Evolutionary conservation across 2,888 invertebrate species (phyloP).

Genomic region (Drosophila paracracens): DNA sequence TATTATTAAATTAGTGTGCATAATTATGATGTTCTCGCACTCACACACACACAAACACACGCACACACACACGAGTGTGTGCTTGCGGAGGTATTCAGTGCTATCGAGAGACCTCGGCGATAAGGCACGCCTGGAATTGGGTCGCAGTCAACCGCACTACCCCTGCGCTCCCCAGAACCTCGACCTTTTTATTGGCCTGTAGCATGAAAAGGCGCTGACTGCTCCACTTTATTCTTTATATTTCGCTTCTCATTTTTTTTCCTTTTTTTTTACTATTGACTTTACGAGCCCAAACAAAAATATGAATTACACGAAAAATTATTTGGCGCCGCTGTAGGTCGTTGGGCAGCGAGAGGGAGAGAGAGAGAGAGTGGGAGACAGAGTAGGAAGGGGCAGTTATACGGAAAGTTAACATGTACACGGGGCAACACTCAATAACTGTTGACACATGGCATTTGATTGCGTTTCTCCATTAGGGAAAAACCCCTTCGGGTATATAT

Average conservation of each 20-base stretch:
- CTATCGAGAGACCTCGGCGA: conserved; percentile 40
- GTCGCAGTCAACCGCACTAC: conserved; percentile 37
- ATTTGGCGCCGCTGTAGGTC: conserved; percentile 60
- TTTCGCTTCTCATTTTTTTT: not conserved
- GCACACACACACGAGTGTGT: not conserved
- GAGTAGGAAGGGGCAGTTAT: conserved; percentile 5
- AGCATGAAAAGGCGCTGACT: conserved; percentile 70
- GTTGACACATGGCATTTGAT: conserved; percentile 65
- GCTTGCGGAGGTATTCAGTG: conserved; percentile 30
- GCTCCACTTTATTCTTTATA: conserved; percentile 46
- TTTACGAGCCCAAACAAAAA: conserved; percentile 53
- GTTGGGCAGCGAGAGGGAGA: conserved; percentile 14
- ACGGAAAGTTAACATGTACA: conserved; percentile 39
- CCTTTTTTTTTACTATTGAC: conserved; percentile 39
- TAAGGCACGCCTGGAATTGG: conserved; percentile 79
- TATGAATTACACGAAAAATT: conserved; percentile 64
- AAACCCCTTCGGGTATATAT: conserved; percentile 32
- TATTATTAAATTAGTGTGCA: conserved; percentile 61
- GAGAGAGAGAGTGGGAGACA: not conserved
- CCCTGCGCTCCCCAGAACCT: not conserved
- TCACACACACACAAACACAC: not conserved
- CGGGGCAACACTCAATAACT: conserved; percentile 45
- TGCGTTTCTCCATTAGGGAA: conserved; percentile 50
- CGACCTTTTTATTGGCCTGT: conserved; percentile 67
- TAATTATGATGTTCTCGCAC: conserved; percentile 55